phyloP scores from a whole-genome alignment of 2,888 invertebrate genomes.

The Tachina lurida region DNA sequence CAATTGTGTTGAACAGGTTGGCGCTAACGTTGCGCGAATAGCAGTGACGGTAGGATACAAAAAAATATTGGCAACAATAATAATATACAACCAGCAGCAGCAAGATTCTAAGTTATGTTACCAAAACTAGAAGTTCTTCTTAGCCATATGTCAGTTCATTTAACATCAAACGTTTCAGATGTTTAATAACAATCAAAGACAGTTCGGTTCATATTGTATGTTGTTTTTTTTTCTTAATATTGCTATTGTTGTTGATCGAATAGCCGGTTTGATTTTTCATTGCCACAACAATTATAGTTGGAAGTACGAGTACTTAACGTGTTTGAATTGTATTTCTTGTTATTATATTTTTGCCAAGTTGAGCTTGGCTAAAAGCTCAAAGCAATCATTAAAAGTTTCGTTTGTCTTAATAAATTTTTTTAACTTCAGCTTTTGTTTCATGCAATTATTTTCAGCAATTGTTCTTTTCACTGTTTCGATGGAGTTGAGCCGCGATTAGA shows the following conservation, averaged over 20 bases:
- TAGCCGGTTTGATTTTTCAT: constrained; percentile 14
- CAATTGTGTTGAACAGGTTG: constrained; percentile 68
- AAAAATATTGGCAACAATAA: constrained; percentile 40
- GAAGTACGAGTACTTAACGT: constrained; percentile 44
- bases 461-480: constrained; percentile 35
- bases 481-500: not conserved
- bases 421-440: constrained; percentile 62
- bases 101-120: constrained; percentile 61
- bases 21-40: constrained; percentile 23
- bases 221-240: not conserved
- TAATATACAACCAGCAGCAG: constrained; percentile 43
- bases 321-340: constrained; percentile 57
- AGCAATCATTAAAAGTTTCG: constrained; percentile 80
- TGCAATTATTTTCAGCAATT: constrained; percentile 74
- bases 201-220: constrained; percentile 42
- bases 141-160: constrained; percentile 68
- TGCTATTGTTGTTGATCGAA: not conserved
- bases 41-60: constrained; percentile 70
- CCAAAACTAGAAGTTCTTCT: constrained; percentile 68
- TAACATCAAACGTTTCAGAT: constrained; percentile 68
- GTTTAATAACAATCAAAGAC: constrained; percentile 67
- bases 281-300: constrained; percentile 45
- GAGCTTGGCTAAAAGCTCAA: constrained; percentile 57
- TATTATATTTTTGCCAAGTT: constrained; percentile 13
- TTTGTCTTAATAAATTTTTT: constrained; percentile 81